Evolutionary conservation across 2,797 vertebrate species (phyloP).

Genomic region (Sarcoramphus papa): DNA sequence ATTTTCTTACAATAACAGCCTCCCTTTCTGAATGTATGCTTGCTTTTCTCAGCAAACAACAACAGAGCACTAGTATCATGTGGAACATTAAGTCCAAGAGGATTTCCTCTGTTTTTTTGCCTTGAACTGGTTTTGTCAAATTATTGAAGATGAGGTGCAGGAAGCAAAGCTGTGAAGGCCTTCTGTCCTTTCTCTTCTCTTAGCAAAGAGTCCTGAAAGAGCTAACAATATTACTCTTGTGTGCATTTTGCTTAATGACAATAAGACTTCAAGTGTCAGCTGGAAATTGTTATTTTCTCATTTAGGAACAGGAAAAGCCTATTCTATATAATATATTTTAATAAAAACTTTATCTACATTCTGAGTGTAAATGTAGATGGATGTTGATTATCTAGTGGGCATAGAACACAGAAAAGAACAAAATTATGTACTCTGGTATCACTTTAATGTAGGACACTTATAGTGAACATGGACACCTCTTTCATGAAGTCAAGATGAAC

Average conservation of each 20-base stretch:
- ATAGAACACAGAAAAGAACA: neutral
- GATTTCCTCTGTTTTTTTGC: neutral
- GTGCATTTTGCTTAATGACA: neutral
- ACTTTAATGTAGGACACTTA: neutral
- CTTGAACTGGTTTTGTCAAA: neutral
- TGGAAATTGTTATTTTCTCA: neutral
- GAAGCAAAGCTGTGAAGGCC: neutral
- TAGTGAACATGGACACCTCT: neutral
- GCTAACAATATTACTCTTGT: neutral
- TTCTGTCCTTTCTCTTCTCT: neutral
- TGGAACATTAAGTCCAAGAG: neutral
- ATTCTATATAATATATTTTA: neutral
- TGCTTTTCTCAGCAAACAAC: neutral
- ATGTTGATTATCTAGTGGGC: neutral
- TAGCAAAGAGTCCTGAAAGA: neutral
- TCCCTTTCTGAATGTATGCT: neutral
- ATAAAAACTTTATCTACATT: neutral
- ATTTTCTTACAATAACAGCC: neutral
- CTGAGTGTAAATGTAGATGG: neutral
- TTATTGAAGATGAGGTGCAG: neutral
- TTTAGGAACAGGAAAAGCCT: neutral
- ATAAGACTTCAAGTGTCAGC: neutral
- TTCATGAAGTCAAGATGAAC: neutral
- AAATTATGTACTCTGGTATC: neutral
- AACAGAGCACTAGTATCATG: neutral